phyloP scores from a whole-genome alignment of 2,797 vertebrate genomes.

The Centropyge bicolor region DNA sequence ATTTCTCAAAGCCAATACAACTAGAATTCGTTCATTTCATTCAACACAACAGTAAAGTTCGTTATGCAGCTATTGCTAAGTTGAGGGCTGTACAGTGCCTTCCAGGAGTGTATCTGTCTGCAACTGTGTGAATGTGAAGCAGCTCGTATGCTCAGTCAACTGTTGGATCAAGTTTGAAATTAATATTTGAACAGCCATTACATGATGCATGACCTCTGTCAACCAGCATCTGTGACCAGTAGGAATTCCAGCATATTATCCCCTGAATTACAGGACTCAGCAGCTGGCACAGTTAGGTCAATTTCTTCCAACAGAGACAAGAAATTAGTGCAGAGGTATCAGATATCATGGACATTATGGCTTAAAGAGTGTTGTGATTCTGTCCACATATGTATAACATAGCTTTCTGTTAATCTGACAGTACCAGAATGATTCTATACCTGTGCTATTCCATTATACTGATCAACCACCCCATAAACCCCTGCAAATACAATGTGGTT shows the following conservation, averaged over 20 bases:
- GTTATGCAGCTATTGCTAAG: neutral
- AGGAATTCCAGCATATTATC: too few relatives aligned
- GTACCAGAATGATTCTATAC: neutral
- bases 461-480: neutral
- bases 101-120: neutral
- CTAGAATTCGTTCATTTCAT: too few relatives aligned
- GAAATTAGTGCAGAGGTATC: conserved; percentile 6
- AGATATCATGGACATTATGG: neutral
- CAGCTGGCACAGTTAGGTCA: neutral
- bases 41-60: neutral
- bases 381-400: neutral
- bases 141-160: too few relatives aligned
- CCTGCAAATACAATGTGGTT: neutral
- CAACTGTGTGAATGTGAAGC: neutral
- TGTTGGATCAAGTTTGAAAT: neutral
- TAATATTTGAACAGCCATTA: neutral
- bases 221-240: too few relatives aligned
- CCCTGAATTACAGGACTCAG: neutral
- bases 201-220: neutral
- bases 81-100: neutral
- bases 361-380: neutral
- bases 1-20: neutral
- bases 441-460: neutral
- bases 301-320: neutral
- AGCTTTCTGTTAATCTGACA: neutral